Evolutionary conservation across 2,113 vertebrate genomes (phyloP).

Genomic region (Tylochromis polylepis): DNA sequence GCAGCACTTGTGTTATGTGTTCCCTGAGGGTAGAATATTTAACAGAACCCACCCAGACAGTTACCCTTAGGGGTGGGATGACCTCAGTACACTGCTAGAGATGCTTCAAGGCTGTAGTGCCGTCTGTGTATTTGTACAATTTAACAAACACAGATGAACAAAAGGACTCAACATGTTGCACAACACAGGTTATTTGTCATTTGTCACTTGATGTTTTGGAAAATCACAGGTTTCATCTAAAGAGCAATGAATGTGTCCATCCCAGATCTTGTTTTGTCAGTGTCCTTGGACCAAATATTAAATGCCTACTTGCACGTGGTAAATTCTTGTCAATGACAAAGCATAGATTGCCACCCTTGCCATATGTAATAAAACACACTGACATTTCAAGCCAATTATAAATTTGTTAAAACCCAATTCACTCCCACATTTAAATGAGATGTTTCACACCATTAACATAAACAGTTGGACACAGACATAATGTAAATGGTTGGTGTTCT

Average conservation of each 20-base stretch:
- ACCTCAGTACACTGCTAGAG: constrained; percentile 42
- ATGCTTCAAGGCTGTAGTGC: not conserved
- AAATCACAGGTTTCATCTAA: not conserved
- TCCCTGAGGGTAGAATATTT: constrained; percentile 54
- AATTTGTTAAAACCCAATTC: not conserved
- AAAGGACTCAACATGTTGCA: not conserved
- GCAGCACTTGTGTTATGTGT: constrained; percentile 12
- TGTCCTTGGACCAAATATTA: not conserved
- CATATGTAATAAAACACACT: not conserved
- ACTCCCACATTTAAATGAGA: not conserved
- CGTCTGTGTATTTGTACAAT: not conserved
- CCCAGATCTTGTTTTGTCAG: not conserved
- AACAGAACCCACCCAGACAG: constrained; percentile 46
- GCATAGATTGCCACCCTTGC: not conserved
- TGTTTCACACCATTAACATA: not conserved
- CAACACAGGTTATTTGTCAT: not conserved
- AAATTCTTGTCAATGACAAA: not conserved
- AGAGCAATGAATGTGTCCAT: not conserved
- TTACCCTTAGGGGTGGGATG: constrained; percentile 28
- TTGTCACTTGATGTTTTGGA: not conserved
- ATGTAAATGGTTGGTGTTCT: not conserved
- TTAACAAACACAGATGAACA: not conserved
- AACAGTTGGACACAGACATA: not conserved
- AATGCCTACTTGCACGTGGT: not conserved
- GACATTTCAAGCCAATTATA: not conserved